phyloP scores from a whole-genome alignment of 2,888 invertebrate species.

The Sclerodermus sp. region DNA sequence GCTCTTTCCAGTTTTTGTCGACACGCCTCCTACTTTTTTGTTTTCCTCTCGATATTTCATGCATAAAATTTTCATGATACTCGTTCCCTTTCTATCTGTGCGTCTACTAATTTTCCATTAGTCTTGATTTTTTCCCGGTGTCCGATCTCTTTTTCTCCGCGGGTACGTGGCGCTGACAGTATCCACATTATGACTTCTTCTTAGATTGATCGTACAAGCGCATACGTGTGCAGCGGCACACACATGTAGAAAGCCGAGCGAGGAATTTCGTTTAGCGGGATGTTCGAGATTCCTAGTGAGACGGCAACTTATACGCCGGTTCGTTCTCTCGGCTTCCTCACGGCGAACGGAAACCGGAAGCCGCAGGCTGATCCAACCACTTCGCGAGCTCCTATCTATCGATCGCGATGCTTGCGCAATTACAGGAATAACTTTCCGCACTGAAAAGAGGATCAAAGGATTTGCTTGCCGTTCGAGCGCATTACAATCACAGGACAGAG shows the following conservation, averaged over 20 bases:
- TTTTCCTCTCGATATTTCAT: background rate
- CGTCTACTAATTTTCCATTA: too few relatives aligned
- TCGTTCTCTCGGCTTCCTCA: background rate
- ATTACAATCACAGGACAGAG: too few relatives aligned
- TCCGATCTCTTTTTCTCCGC: background rate
- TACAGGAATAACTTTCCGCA: background rate
- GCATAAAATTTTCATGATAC: too few relatives aligned
- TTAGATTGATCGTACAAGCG: constrained; percentile 3
- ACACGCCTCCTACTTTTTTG: too few relatives aligned
- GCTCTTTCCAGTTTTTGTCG: too few relatives aligned
- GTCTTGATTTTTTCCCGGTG: too few relatives aligned
- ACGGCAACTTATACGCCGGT: constrained; percentile 15
- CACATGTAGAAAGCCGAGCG: background rate
- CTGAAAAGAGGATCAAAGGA: background rate
- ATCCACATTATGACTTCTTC: background rate
- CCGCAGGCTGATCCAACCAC: background rate
- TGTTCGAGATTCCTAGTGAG: constrained; percentile 14
- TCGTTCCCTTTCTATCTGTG: too few relatives aligned
- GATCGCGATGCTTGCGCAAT: background rate
- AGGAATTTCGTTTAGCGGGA: constrained; percentile 19
- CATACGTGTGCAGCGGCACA: background rate
- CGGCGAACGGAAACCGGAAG: background rate
- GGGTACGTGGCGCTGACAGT: background rate
- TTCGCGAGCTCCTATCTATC: background rate
- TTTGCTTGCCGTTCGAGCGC: background rate